Percentiles rank a stretch among this genome's conserved stretches.
Evolutionary conservation across 2,113 vertebrate species (phyloP).

Genomic region (Pelvicachromis taeniatus): DNA sequence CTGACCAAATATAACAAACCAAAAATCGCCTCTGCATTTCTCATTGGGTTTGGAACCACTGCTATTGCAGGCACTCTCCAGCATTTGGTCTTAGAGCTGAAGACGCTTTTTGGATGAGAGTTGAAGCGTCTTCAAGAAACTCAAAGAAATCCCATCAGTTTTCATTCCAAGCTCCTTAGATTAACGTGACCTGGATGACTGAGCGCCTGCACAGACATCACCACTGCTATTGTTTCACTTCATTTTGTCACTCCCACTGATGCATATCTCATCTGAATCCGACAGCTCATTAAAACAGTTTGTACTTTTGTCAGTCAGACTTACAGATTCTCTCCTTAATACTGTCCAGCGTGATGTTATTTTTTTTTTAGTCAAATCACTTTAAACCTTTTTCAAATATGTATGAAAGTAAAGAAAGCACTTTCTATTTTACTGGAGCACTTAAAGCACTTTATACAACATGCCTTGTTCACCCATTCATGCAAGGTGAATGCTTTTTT

Average conservation of each 20-base stretch:
- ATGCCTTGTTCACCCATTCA: neutral
- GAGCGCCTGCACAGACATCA: neutral
- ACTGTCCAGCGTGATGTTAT: neutral
- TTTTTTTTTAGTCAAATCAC: neutral
- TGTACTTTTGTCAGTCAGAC: neutral
- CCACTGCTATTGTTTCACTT: neutral
- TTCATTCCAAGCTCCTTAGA: fast-evolving
- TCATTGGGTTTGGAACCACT: neutral
- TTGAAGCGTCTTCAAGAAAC: neutral
- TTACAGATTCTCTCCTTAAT: neutral
- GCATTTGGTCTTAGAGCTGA: fast-evolving
- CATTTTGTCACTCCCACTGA: neutral
- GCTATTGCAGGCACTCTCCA: neutral
- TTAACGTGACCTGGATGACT: neutral
- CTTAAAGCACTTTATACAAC: neutral
- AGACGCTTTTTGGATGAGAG: neutral
- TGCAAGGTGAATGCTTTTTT: neutral
- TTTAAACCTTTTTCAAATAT: neutral
- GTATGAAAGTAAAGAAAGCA: neutral
- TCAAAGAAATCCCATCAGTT: neutral
- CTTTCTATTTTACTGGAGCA: neutral
- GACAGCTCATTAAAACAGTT: neutral
- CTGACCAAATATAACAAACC: neutral
- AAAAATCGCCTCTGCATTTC: neutral
- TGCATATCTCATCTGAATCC: neutral